Conservation (phyloP, 2,797 vertebrate species). For the Eulemur rubriventer region DNA sequence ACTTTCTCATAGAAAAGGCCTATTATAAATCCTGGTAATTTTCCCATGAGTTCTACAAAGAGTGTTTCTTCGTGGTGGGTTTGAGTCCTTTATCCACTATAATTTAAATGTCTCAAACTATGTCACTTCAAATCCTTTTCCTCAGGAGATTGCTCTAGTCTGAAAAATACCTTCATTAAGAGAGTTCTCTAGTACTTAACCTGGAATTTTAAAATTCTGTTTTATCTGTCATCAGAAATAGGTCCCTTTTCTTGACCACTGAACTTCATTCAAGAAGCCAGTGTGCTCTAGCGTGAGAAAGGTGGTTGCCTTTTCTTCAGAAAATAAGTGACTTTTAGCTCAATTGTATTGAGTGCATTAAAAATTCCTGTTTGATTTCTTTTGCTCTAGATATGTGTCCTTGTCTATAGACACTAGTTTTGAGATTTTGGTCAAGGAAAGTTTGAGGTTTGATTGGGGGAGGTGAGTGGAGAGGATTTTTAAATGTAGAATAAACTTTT, state of each 20-base stretch:
- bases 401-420: background rate
- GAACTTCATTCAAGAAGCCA: slow-evolving; percentile 12
- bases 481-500: background rate
- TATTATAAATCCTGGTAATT: slow-evolving; percentile 55
- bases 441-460: background rate
- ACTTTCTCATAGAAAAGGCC: slow-evolving; percentile 28
- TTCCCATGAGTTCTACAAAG: slow-evolving; percentile 46
- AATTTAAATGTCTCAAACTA: slow-evolving; percentile 68
- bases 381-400: background rate
- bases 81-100: slow-evolving; percentile 51
- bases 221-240: slow-evolving; percentile 38
- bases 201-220: slow-evolving; percentile 7
- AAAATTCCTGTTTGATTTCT: background rate
- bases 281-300: background rate
- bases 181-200: slow-evolving; percentile 11
- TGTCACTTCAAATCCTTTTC: slow-evolving; percentile 47
- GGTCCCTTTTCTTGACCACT: background rate
- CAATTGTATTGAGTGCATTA: background rate
- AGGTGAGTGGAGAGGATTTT: background rate
- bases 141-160: background rate
- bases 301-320: background rate
- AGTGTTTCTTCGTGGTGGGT: slow-evolving; percentile 24
- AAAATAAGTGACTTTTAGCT: background rate
- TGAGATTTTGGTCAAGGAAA: slow-evolving; percentile 23
- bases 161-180: slow-evolving; percentile 64